Evolutionary conservation across 2,797 vertebrate species (phyloP), one percentile per base, ranked within the genome.

Genomic region (Fratercula arctica): DNA sequence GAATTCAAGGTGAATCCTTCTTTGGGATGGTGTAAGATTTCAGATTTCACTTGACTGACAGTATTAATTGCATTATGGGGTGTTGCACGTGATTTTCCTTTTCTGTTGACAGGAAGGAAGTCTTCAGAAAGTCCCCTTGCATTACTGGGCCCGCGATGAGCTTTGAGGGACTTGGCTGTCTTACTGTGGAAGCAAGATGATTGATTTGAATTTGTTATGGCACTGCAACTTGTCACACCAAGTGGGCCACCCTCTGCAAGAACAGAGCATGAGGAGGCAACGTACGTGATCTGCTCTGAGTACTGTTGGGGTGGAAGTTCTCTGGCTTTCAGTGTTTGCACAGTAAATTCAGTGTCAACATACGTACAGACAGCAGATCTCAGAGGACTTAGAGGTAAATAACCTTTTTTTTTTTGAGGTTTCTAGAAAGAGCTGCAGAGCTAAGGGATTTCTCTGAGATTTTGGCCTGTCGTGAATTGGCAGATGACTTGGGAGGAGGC

Each of bases 371-470:
- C 81, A 85, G 78, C 68, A 80, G 60, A 43, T 77, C 89, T 77
- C 87, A 17, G 33, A 68, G 92, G 93, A 93, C 31, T 56, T 50
- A 31, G 70, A 61, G 85, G 76, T 81, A 70, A 93, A 73, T 21
- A 68, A 23, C 72, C 56, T 64, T 88, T 64, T 78, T 35, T 35
- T 63, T 93, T 89, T 45, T 92, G 78, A 84, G 69, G 26, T 89
- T 92, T 89, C 79, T 78, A 59, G 68, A 78, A 77, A 24, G 61
- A 87, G 66, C 56, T 78, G 79, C 33, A 89, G 82, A 87, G 81
- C 87, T 51, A 31, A 75, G 90, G 90, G 94, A 83, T 89, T 95
- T 95, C 56, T 94, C 56, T 87, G 56, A 89, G 53, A 6, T 91
- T 90, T 91, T 85, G 54, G 50, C 50, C 72, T 94, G 81, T 85